phyloP scores from a whole-genome alignment of 2,888 invertebrate species.

The Cerastoderma edule region DNA sequence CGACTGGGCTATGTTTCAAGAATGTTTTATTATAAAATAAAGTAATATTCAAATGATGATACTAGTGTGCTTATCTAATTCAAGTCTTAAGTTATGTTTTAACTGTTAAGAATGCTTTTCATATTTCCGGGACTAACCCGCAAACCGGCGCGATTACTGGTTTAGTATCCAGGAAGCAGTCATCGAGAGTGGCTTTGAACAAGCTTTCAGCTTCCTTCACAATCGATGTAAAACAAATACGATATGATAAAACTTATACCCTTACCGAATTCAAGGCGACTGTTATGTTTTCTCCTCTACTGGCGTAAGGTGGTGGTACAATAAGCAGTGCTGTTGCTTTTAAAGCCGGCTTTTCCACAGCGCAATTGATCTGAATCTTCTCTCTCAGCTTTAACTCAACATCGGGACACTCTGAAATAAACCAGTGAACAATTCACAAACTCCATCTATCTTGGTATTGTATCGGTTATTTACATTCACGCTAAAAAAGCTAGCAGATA shows the following conservation, averaged over 20 bases:
- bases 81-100: too few species aligned
- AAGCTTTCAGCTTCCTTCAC: background rate
- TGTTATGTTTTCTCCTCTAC: constrained; percentile 20
- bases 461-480: background rate
- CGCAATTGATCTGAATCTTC: constrained; percentile 20
- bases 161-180: background rate
- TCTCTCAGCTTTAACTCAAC: constrained; percentile 26
- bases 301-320: constrained; percentile 30
- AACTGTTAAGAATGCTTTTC: too few species aligned
- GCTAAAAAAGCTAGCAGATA: background rate
- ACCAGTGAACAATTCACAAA: background rate
- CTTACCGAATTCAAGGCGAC: constrained; percentile 3
- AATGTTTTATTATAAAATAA: too few species aligned
- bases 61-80: too few species aligned
- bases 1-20: too few species aligned
- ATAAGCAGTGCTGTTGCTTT: constrained; percentile 4
- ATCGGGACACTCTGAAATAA: constrained; percentile 18
- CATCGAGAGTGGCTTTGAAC: background rate
- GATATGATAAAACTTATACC: background rate
- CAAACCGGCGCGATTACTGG: background rate
- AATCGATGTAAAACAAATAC: background rate
- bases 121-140: too few species aligned
- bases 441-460: background rate
- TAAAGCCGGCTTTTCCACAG: background rate
- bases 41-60: too few species aligned